phyloP scores from a whole-genome alignment of 2,113 vertebrate species.

The Mormyrus lacerda region DNA sequence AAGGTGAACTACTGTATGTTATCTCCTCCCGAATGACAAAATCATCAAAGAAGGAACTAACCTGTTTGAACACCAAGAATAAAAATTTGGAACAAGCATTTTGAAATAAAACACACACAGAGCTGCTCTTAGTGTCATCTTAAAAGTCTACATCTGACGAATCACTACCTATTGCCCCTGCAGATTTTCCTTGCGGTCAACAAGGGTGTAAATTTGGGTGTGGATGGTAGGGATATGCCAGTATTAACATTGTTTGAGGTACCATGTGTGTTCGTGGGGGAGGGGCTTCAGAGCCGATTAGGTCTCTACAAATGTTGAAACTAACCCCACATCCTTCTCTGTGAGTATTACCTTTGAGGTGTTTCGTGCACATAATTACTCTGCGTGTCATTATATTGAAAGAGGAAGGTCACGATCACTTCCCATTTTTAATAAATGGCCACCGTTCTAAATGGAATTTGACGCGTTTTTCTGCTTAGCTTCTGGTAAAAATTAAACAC shows the following conservation, averaged over 20 bases:
- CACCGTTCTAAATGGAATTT: neutral
- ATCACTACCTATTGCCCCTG: neutral
- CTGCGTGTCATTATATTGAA: neutral
- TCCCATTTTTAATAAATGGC: neutral
- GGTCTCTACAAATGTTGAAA: neutral
- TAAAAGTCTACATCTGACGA: neutral
- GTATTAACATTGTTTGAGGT: neutral
- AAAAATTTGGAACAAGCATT: neutral
- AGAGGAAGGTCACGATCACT: neutral
- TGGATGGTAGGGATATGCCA: neutral
- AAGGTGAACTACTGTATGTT: neutral
- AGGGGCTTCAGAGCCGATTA: neutral
- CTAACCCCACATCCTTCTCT: neutral
- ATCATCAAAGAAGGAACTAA: neutral
- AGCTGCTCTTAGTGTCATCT: neutral
- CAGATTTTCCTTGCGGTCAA: neutral
- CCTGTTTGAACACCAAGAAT: neutral
- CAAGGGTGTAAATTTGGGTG: neutral
- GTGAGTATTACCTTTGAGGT: neutral
- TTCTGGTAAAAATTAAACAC: neutral
- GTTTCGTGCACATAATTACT: neutral
- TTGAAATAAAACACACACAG: neutral
- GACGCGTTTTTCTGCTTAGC: neutral
- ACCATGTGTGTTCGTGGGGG: neutral
- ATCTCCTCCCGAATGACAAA: neutral